Percentiles rank a stretch among this genome's conserved stretches.
Evolutionary conservation across 2,888 invertebrate genomes (phyloP).

Genomic region (Microctonus brassicae): DNA sequence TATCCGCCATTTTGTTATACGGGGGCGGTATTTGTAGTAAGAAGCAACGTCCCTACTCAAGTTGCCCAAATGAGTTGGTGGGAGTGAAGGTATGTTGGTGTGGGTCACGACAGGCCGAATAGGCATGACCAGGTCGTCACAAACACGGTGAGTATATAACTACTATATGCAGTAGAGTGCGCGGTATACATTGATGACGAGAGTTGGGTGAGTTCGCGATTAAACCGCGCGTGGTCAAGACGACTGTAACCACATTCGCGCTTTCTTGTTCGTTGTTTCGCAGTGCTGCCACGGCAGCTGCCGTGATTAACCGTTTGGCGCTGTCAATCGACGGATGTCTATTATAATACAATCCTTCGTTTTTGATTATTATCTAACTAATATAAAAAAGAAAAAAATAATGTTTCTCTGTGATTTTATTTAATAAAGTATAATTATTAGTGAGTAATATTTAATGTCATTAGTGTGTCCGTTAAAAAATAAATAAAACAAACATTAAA

Average conservation of each 20-base stretch:
- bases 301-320: neutral
- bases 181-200: neutral
- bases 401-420: neutral
- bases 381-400: neutral
- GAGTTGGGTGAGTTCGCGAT: neutral
- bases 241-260: neutral
- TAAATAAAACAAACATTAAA: neutral
- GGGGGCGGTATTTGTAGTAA: slow-evolving; percentile 52
- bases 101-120: slow-evolving; percentile 6
- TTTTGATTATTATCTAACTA: neutral
- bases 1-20: slow-evolving; percentile 60
- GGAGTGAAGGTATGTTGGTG: slow-evolving; percentile 4
- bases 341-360: too few relatives aligned
- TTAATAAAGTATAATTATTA: neutral
- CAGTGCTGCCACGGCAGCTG: neutral
- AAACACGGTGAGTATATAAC: neutral
- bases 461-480: neutral
- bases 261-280: neutral
- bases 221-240: neutral
- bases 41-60: slow-evolving; percentile 50
- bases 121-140: neutral
- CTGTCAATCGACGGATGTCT: neutral
- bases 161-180: neutral
- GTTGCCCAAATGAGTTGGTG: slow-evolving; percentile 14
- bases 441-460: neutral